Evolutionary conservation across 1,140 invertebrate genomes (phyloP), one percentile per base, ranked within the genome.

Genomic region (Papilio polytes): DNA sequence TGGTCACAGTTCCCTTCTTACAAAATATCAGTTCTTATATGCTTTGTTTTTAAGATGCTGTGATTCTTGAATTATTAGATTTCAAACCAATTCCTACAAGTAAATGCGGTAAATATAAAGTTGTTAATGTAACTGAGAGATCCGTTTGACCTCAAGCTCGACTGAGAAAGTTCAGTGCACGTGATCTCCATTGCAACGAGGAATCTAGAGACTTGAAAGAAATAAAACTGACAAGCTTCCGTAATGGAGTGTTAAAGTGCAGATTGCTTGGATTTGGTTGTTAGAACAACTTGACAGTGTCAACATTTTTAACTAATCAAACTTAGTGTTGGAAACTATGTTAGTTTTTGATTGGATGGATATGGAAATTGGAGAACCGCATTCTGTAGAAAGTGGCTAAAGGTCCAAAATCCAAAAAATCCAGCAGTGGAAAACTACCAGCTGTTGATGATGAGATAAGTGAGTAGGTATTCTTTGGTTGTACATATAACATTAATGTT

Each of bases 121-220:
- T 36, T 31, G 63, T 70, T 70, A 70, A 70, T 13, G 63, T 70
- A 70, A 70, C 22, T 70, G 63, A 70, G 63, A 70, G 63, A 70
- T 70, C 13, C 26, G 63, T 70, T 31, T 70, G 63, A 70, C 26
- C 63, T 70, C 63, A 26, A 8, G 22, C 63, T 36, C 63, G 26
- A 2, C 63, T 70, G 63, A 36, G 63, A 70, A 70, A 70, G 63
- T 70, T 70, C 63, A 70, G 63, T 70, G 63, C 63, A 70, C 63
- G 63, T 70, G 63, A 31, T 70, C 63, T 70, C 12, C 63, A 70
- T 31, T 70, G 63, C 63, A 70, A 70, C 63, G 63, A 70, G 20
- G 9, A n/a, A 12, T 66, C 59, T 4, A 12, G 63, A 15, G 22
- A 70, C 63, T 70, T 36, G 26, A 31, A 31, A 70, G 63, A 70